Evolutionary conservation across 1,140 invertebrate genomes (phyloP), one percentile per base, ranked within the genome.

Genomic region (Uloborus diversus): DNA sequence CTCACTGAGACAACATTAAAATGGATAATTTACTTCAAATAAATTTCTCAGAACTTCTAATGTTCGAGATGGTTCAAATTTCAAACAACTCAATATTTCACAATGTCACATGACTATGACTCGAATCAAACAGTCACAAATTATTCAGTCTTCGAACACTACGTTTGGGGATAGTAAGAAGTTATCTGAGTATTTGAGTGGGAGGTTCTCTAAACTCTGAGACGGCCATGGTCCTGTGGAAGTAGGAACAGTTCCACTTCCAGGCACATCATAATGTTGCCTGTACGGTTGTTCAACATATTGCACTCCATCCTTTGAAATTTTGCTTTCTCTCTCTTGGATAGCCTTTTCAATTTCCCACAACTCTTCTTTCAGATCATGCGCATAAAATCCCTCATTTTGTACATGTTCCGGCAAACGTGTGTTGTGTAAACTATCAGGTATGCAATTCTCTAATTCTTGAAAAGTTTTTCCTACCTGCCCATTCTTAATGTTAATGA

Each of bases 111-210:
- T n/a, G n/a, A n/a, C n/a, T n/a, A n/a, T n/a, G n/a, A n/a, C n/a
- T n/a, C n/a, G n/a, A n/a, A n/a, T n/a, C n/a, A n/a, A n/a, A n/a
- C n/a, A n/a, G n/a, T n/a, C n/a, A n/a, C n/a, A n/a, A n/a, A n/a
- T n/a, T n/a, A n/a, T n/a, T n/a, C n/a, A n/a, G n/a, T n/a, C n/a
- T n/a, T n/a, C n/a, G n/a, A n/a, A n/a, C n/a, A n/a, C n/a, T n/a
- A n/a, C n/a, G n/a, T n/a, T n/a, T n/a, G n/a, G n/a, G n/a, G n/a
- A n/a, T n/a, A n/a, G n/a, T n/a, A n/a, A n/a, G n/a, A n/a, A n/a
- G n/a, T n/a, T n/a, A n/a, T 91, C 81, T 91, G 90, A 81, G 90
- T 91, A 89, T 25, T 90, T 89, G 20, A 92, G 83, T 80, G 89
- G 86, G 81, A 91, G 90, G 25, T 89, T 88, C 82, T 90, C 88